A percentile compares a stretch with the other conserved stretches of the same genome.
Evolutionary conservation across 2,797 vertebrate species (phyloP).

Genomic region (Gymnoscopelus microlampas): DNA sequence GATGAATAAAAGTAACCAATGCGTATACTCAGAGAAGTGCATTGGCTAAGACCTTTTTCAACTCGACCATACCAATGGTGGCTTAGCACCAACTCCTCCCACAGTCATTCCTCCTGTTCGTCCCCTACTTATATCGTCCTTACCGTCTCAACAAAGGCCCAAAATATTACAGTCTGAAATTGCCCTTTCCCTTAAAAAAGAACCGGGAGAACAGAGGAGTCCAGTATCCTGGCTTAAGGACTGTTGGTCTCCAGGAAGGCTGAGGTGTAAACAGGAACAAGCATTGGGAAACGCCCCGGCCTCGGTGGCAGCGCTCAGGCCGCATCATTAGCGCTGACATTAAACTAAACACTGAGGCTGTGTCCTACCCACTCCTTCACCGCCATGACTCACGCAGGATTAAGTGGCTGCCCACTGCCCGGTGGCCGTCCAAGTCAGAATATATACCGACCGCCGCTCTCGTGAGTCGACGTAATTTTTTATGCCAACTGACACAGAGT

Average conservation of each 20-base stretch:
- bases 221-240: slow-evolving; percentile 8
- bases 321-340: slow-evolving; percentile 71
- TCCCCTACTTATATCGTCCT: slow-evolving; percentile 9
- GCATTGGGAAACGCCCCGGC: slow-evolving; percentile 62
- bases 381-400: slow-evolving; percentile 59
- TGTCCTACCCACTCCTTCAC: slow-evolving; percentile 52
- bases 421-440: slow-evolving; percentile 45
- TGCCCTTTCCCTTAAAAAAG: not conserved
- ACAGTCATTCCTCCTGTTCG: not conserved
- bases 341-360: slow-evolving; percentile 61
- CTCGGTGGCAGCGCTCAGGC: slow-evolving; percentile 55
- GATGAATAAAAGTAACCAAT: not conserved
- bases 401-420: slow-evolving; percentile 42
- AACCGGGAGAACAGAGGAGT: slow-evolving; percentile 24
- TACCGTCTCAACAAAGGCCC: not conserved
- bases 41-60: not conserved
- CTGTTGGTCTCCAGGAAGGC: slow-evolving; percentile 61
- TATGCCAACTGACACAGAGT: slow-evolving; percentile 55
- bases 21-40: not conserved
- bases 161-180: not conserved
- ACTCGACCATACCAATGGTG: not conserved
- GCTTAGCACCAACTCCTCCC: too few species aligned
- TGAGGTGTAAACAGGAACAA: slow-evolving; percentile 74
- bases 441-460: slow-evolving; percentile 31
- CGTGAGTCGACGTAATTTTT: slow-evolving; percentile 49